A percentile compares a stretch with the other conserved stretches of the same genome.
Conservation (phyloP, 2,113 vertebrate species). For the Aleadryas rufinucha region DNA sequence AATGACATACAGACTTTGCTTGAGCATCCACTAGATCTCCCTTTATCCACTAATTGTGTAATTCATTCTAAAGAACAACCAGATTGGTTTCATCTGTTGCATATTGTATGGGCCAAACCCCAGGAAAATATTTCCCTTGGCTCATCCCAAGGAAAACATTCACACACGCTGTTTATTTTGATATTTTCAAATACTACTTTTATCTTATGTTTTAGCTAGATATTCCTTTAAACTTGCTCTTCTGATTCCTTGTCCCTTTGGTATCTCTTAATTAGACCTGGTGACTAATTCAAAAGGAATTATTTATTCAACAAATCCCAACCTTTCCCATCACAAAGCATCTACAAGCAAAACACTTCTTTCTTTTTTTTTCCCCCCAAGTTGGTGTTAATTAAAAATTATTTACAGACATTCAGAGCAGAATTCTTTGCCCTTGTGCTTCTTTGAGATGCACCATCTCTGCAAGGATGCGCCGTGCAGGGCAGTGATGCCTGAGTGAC, state of each 20-base stretch:
- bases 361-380: background rate
- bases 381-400: background rate
- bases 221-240: background rate
- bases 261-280: conserved; percentile 43
- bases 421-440: background rate
- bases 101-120: conserved; percentile 20
- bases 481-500: background rate
- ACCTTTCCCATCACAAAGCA: background rate
- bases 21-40: background rate
- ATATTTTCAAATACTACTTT: conserved; percentile 26
- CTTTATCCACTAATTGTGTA: conserved; percentile 1
- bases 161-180: conserved; percentile 14
- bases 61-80: conserved; percentile 19
- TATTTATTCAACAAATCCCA: conserved; percentile 33
- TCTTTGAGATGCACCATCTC: background rate
- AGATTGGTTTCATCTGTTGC: conserved; percentile 47
- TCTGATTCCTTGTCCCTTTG: background rate
- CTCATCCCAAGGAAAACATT: conserved; percentile 43
- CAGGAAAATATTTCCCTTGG: conserved; percentile 52
- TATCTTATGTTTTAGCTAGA: conserved; percentile 35
- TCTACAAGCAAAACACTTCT: background rate
- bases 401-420: background rate
- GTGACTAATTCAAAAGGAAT: conserved; percentile 48
- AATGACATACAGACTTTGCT: background rate
- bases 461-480: background rate